Base-by-base conservation (phyloP, 2,797 vertebrate species). In the Toxotes lorentzi region DNA sequence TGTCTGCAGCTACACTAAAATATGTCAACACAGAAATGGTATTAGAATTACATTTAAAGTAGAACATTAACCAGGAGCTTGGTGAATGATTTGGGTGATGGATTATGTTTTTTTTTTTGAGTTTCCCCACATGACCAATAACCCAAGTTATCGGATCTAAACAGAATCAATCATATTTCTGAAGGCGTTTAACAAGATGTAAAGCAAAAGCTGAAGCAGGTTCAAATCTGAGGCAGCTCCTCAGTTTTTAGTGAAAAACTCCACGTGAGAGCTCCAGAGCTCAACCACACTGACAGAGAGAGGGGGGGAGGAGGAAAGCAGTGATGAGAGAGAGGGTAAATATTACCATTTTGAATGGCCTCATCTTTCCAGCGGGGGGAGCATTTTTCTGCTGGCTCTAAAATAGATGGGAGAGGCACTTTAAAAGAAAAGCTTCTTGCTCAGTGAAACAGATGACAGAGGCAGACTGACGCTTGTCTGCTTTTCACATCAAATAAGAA, bases 281-380 rank as follows among this genome's bases (percentile, higher is more conserved):
- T 63, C 41, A 40, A 38, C 13, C 78, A 66, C 38, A 84, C 76
- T 56, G 74, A 88, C 73, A 85, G 86, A 83, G 51, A 85, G 78
- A 57, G 67, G 57, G 74, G 73, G 27, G 27, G 27, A 2, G 27
- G 67, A 53, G 74, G 73, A 72, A 85, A 83, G 68, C 67, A 85
- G 78, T 57, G 83, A 64, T 47, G 85, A 86, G 73, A 81, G 70
- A 53, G 81, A 87, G 81, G 79, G 48, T 62, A 56, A 82, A 86
- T 82, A 86, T 91, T 95, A 95, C 95, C 94, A 92, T 94, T 95
- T 83, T 95, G 94, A 91, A 92, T 89, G 86, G 91, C 88, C 82
- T 95, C 94, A 91, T 94, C 92, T 91, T 93, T 95, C 94, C 94
- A 94, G 89, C 85, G 60, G 85, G 91, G 90, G 86, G 89, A 91